Evolutionary conservation across 2,113 vertebrate genomes (phyloP), one percentile per base, ranked within the genome.

Genomic region (Xiphophorus couchianus): DNA sequence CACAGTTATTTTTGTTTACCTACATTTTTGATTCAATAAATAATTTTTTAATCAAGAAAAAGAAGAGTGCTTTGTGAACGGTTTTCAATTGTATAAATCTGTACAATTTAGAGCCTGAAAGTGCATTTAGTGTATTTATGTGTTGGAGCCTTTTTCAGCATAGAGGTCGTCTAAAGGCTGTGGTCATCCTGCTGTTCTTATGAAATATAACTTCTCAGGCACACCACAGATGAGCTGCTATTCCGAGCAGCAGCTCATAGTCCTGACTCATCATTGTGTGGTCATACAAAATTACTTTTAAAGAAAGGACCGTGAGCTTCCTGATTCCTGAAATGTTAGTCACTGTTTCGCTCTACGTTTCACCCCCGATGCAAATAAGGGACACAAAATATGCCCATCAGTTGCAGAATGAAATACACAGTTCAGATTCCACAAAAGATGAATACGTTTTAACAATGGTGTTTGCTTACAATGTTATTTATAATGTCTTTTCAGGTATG

Each of bases 11-110:
- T 84, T 91, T 90, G 81, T 89, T 76, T 81, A 82, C 77, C 69
- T 75, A 68, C 86, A 73, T 74, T 89, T 90, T 92, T 88, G 76
- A 92, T 87, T 91, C 69, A 94, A 93, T 93, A 93, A 94, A 95
- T 76, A 4, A 83, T 91, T 94, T 94, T 92, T 74, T 90, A 91
- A 93, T 89, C 78, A 73, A 81, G 54, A 37, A 33, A 77, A 54
- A 35, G 33, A 11, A 25, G 12, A 35, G 13, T 29, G 17, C 17
- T 79, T 65, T 29, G 25, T 27, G 27, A 64, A 11, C 1, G 3
- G 1, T 74, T 29, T 31, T 15, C 37, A 27, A 64, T 78, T 31
- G 14, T 64, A 19, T 31, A 8, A 30, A 19, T 14, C 30, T 7
- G 4, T 25, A 25, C 10, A 12, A 37, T 37, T 37, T 37, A 37